phyloP scores from a whole-genome alignment of 2,113 vertebrate species.

The Arizona elegans region DNA sequence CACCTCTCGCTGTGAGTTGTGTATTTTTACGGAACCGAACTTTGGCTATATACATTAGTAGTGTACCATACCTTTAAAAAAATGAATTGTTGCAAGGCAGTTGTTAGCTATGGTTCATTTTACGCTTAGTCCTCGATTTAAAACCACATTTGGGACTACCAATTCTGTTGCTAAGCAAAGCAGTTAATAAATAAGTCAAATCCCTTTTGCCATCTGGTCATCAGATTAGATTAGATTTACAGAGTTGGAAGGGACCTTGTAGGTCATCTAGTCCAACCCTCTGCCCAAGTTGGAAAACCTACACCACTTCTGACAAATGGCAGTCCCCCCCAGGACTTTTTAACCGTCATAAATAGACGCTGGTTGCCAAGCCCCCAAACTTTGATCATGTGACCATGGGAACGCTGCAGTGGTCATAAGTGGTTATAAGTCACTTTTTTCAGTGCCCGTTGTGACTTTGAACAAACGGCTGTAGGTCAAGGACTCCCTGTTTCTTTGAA shows the following conservation, averaged over 20 bases:
- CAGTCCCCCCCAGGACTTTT: neutral
- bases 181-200: no score
- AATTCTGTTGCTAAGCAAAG: neutral
- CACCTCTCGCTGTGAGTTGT: neutral
- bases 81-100: neutral
- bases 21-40: neutral
- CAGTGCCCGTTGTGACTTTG: neutral
- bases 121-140: neutral
- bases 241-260: no score
- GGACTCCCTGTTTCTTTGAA: neutral
- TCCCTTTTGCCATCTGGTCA: no score
- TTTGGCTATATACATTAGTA: neutral
- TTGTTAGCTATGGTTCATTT: neutral
- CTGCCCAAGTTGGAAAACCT: no score
- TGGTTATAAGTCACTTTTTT: neutral
- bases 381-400: no score
- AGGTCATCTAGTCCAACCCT: no score
- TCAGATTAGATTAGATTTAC: no score
- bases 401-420: no score
- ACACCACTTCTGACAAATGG: no score
- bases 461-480: neutral
- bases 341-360: no score
- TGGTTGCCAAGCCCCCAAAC: no score
- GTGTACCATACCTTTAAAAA: neutral
- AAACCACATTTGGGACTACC: neutral